Evolutionary conservation across 2,888 invertebrate genomes (phyloP), one percentile per base, ranked within the genome.

Genomic region (Perithous albicinctus): DNA sequence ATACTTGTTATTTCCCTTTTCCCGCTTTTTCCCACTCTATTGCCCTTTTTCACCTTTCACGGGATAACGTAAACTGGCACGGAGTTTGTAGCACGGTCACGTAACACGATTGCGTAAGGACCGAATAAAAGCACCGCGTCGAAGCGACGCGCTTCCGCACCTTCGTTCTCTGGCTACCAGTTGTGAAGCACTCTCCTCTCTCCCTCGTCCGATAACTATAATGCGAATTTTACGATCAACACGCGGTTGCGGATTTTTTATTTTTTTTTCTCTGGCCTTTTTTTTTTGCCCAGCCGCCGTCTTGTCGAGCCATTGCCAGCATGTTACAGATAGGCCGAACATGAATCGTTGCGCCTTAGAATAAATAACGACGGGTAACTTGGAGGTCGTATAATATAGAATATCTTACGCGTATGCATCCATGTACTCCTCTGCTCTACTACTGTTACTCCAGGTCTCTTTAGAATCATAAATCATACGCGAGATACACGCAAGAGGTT

Each of bases 51-150:
- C 51, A 61, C 51, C 32, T 23, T 67, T 51, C 66, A 48, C 23
- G 66, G 46, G 23, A 20, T 29, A 56, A 64, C 41, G 61, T 63
- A 61, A 67, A 66, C 56, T 41, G 38, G 35, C 61, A 38, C 77
- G 56, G 29, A 35, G 54, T 54, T 67, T 73, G 73, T 54, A 77
- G 72, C 46, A 69, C 23, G 69, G 46, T 73, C 77, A 77, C 81
- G 81, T 77, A 77, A 81, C 73, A 38, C 73, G n/a, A 73, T 61
- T 69, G 77, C 74, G 79, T 77, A 63, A 73, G 51, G 61, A 59
- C 35, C 67, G 23, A 67, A 69, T 61, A 69, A 77, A 73, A 81
- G 69, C 63, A 56, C 66, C 4, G 43, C 10, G 41, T 43, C 51
- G 66, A 63, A 26, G 35, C 18, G 54, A 66, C 48, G 76, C 32